These are phyloP conservation scores for Nannoperca obscura DNA, from an alignment of 2,797 vertebrate genomes.

Conservation along the genomic window DNA sequence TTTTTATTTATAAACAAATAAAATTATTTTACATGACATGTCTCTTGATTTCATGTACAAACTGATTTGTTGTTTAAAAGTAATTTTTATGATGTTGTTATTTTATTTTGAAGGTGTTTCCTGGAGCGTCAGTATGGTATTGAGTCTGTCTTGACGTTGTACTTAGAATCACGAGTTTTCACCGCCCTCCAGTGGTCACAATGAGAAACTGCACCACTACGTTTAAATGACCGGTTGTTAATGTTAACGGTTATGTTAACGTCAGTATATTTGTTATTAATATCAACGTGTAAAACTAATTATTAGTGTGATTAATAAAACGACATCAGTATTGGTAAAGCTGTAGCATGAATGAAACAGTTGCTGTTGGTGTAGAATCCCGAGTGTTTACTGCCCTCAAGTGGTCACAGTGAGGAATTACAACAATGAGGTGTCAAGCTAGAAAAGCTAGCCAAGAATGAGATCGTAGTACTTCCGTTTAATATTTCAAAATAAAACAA, in stretches of 20 bases:
- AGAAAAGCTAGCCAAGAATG: background rate
- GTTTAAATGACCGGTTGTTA: background rate
- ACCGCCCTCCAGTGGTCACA: background rate
- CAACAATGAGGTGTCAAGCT: background rate
- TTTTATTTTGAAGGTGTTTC: background rate
- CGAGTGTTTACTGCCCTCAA: background rate
- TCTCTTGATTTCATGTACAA: no score
- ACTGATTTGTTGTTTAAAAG: no score
- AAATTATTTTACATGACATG: no score
- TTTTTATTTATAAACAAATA: background rate
- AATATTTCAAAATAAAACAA: slow-evolving; percentile 6
- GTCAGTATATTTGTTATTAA: background rate
- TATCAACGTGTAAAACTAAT: background rate
- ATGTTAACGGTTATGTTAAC: background rate
- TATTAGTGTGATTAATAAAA: background rate
- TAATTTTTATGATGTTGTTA: no score
- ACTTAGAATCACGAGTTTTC: background rate
- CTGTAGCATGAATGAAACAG: background rate
- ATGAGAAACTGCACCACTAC: background rate
- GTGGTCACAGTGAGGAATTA: background rate
- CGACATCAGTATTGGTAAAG: background rate
- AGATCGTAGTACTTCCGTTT: background rate
- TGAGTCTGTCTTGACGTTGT: background rate
- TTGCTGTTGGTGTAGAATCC: background rate
- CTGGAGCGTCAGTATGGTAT: background rate